phyloP scores from a whole-genome alignment of 2,888 invertebrate genomes.

The Clivina fossor region DNA sequence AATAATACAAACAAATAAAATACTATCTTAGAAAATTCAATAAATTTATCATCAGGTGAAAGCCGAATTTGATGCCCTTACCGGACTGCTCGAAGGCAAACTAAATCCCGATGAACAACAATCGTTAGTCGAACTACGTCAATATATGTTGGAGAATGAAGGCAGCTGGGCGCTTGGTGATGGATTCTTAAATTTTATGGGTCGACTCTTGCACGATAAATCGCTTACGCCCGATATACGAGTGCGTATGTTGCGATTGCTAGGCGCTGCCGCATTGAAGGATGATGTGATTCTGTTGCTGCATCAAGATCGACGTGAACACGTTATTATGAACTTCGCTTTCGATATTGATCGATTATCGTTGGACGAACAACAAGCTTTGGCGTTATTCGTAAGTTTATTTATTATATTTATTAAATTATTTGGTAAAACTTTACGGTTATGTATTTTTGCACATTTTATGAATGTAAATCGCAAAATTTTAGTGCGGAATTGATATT shows the following conservation, averaged over 20 bases:
- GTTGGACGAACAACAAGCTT: constrained; percentile 73
- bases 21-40: no score
- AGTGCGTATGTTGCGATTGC: constrained; percentile 67
- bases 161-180: constrained; percentile 93
- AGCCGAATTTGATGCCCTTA: constrained; percentile 73
- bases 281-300: constrained; percentile 87
- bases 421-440: no score
- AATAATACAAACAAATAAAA: no score
- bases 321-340: constrained; percentile 86
- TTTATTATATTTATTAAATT: constrained; percentile 10
- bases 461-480: no score
- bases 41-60: no score
- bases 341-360: constrained; percentile 75
- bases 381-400: constrained; percentile 76
- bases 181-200: constrained; percentile 80
- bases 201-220: constrained; percentile 66
- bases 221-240: constrained; percentile 62
- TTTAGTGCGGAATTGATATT: no score
- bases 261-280: constrained; percentile 77
- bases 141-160: constrained; percentile 85
- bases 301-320: constrained; percentile 87
- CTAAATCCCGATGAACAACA: constrained; percentile 73
- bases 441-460: constrained; percentile 11
- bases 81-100: constrained; percentile 68
- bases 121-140: constrained; percentile 79